Evolutionary conservation across 2,797 vertebrate species (phyloP), one percentile per base, ranked within the genome.

Genomic region (Pempheris klunzingeri): DNA sequence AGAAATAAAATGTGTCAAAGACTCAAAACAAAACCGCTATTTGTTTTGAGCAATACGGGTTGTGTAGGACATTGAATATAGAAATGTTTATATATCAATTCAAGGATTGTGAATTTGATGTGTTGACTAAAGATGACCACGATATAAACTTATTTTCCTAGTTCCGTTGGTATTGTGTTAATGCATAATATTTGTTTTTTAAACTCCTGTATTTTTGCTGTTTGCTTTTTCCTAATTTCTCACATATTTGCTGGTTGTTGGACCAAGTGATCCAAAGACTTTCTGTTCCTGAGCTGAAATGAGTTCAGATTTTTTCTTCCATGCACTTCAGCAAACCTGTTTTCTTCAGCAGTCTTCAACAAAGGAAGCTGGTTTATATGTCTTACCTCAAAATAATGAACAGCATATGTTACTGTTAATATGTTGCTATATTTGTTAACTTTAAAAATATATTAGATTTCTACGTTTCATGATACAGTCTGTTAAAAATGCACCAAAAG

Each of bases 31-130:
- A 81, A 71, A 54, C 11, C 0, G 2, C 7, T 2, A 0, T 60
- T 78, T 68, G 39, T 74, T 80, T 77, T 17, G 65, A 77, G 63
- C 11, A n/a, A 49, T 58, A 54, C 24, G 9, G 66, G 72, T 79
- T 43, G 15, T 63, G 15, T 36, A 15, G 26, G 57, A 65, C 30
- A 58, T 36, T 66, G 18, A 61, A 41, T 73, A 60, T 71, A 68
- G 9, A 63, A 39, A 74, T 60, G 4, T 77, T 22, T 80, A 5
- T 8, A 10, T 63, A 13, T 67, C 24, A 46, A 62, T 78, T 84
- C 75, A 82, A 54, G 72, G 59, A 66, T 67, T 7, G 44, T 47
- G 14, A 39, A n/a, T 73, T 52, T 44, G 22, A 71, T 10, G 32
- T 72, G 12, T 64, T 26, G 24, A 49, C 57, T 15, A 49, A 11